Percentiles rank a stretch among this genome's conserved stretches.
Evolutionary conservation across 1,140 invertebrate genomes (phyloP).

Genomic region (Lithobius niger): DNA sequence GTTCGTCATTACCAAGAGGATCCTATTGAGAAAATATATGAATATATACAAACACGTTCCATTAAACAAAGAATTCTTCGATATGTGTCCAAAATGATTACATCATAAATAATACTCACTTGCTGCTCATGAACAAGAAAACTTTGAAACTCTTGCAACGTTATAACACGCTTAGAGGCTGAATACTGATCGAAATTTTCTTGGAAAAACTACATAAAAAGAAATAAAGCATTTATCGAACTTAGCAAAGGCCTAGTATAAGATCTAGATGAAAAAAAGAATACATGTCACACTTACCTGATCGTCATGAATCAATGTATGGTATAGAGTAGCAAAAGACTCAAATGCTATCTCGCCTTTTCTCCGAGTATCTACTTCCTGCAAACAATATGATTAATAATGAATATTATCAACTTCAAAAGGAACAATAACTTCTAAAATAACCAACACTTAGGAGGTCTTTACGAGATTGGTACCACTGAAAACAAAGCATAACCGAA

Average conservation of each 20-base stretch:
- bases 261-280: constrained; percentile 13
- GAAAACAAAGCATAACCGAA: too few relatives aligned
- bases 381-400: too few relatives aligned
- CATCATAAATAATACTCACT: too few relatives aligned
- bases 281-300: constrained; percentile 25
- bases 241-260: neutral
- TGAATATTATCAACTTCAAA: too few relatives aligned
- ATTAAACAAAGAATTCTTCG: too few relatives aligned
- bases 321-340: constrained; percentile 73
- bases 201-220: constrained; percentile 18
- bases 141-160: constrained; percentile 57
- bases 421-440: too few relatives aligned
- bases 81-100: too few relatives aligned
- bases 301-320: constrained; percentile 68
- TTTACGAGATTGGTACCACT: too few relatives aligned
- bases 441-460: too few relatives aligned
- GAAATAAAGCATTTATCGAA: neutral
- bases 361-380: constrained; percentile 63
- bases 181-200: constrained; percentile 38
- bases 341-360: constrained; percentile 77
- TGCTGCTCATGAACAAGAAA: constrained; percentile 70
- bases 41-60: too few relatives aligned
- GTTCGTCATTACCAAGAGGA: constrained; percentile 42
- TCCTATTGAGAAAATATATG: constrained; percentile 27
- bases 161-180: constrained; percentile 47